A percentile compares a stretch with the other conserved stretches of the same genome.
These are phyloP conservation scores for Ypsolopha scabrella DNA, from an alignment of 2,888 invertebrate genomes.

Conservation along the genomic window DNA sequence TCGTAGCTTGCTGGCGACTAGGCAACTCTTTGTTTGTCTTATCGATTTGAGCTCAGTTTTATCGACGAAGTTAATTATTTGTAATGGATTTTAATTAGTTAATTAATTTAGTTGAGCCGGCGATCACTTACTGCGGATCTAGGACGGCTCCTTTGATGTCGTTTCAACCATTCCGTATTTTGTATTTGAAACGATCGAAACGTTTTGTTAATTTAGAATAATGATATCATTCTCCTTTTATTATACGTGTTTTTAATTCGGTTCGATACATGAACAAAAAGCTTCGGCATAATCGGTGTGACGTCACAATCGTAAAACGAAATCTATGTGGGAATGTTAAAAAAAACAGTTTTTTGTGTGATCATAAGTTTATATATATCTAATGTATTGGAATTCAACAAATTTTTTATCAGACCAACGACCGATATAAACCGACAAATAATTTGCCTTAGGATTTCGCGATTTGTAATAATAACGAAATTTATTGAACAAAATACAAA, in stretches of 20 bases:
- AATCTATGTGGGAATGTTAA: too few relatives aligned
- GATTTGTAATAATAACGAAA: too few relatives aligned
- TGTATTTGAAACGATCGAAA: slow-evolving; percentile 12
- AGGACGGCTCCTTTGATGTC: slow-evolving; percentile 46
- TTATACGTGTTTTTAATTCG: not conserved
- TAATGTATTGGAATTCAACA: too few relatives aligned
- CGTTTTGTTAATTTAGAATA: slow-evolving; percentile 22
- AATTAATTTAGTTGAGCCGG: slow-evolving; percentile 49
- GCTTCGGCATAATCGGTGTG: not conserved
- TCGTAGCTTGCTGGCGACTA: slow-evolving; percentile 6
- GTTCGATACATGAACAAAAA: not conserved
- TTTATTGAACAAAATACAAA: too few relatives aligned
- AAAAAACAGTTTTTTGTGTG: too few relatives aligned
- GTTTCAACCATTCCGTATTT: slow-evolving; percentile 21
- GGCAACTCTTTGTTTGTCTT: slow-evolving; percentile 27
- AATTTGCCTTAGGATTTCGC: too few relatives aligned
- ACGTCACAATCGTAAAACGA: not conserved
- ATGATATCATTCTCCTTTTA: not conserved
- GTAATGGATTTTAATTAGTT: slow-evolving; percentile 59
- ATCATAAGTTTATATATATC: too few relatives aligned
- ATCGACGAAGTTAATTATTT: slow-evolving; percentile 41
- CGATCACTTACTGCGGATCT: slow-evolving; percentile 17
- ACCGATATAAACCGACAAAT: too few relatives aligned
- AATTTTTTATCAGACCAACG: too few relatives aligned
- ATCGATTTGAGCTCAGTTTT: slow-evolving; percentile 37